phyloP scores from a whole-genome alignment of 2,888 invertebrate genomes.

The Parnassius orleans region DNA sequence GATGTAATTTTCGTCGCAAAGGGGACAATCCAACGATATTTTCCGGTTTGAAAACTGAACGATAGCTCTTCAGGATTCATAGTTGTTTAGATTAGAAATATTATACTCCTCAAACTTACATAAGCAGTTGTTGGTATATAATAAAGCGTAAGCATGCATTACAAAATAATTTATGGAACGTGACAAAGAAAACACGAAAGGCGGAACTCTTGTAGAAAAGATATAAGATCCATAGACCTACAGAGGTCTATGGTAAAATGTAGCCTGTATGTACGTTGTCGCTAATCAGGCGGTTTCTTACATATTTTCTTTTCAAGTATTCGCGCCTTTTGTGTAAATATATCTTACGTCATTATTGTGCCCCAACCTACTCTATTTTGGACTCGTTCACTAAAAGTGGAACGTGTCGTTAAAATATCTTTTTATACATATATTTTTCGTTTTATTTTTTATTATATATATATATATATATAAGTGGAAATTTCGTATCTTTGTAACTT shows the following conservation, averaged over 20 bases:
- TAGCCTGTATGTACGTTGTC: no score
- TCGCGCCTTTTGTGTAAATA: no score
- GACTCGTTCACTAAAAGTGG: slow-evolving; percentile 19
- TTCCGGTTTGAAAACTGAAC: slow-evolving; percentile 30
- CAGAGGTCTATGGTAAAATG: no score
- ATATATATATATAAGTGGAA: slow-evolving; percentile 24
- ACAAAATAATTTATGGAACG: background rate
- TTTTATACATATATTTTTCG: slow-evolving; percentile 15
- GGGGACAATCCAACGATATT: slow-evolving; percentile 57
- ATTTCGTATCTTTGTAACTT: slow-evolving; percentile 53
- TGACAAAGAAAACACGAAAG: background rate
- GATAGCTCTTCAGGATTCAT: slow-evolving; percentile 21
- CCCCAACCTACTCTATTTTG: background rate
- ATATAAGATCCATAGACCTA: no score
- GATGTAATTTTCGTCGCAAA: slow-evolving; percentile 76
- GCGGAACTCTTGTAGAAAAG: background rate
- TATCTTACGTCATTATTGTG: no score
- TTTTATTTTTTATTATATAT: slow-evolving; percentile 6
- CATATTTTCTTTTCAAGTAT: no score
- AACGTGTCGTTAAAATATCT: slow-evolving; percentile 25
- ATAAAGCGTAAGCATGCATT: no score
- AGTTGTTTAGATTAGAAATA: background rate
- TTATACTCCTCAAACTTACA: no score
- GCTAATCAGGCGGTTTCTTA: no score
- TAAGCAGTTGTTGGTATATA: no score